These are phyloP conservation scores for Allolobophora icterica DNA, from an alignment of 2,888 invertebrate genomes.

Conservation along the genomic window DNA sequence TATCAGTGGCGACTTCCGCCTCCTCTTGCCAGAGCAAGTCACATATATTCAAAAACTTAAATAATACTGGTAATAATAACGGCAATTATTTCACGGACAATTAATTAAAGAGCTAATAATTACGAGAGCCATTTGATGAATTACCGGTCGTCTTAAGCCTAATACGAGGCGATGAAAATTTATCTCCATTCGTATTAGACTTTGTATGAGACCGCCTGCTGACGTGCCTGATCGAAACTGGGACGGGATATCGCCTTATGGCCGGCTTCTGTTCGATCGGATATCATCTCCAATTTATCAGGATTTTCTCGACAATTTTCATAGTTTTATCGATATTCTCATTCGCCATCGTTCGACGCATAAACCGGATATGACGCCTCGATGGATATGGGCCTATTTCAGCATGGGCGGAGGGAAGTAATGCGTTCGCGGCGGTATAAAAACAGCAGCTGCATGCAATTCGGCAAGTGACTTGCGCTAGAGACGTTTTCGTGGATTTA, in stretches of 20 bases:
- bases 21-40: too few species aligned
- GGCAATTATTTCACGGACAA: background rate
- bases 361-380: conserved; percentile 27
- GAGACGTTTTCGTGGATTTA: background rate
- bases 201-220: background rate
- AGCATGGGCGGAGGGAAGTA: background rate
- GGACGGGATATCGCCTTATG: conserved; percentile 1
- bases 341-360: background rate
- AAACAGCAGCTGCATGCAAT: background rate
- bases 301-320: conserved; percentile 21
- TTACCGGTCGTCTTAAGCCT: background rate
- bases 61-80: background rate
- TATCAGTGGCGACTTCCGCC: too few species aligned
- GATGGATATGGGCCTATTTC: background rate
- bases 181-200: background rate
- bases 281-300: conserved; percentile 26
- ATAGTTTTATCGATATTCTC: conserved; percentile 25
- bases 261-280: background rate
- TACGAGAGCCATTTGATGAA: background rate
- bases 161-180: background rate
- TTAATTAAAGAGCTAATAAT: background rate
- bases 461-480: too few species aligned
- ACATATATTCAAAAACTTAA: background rate
- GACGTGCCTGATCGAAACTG: background rate
- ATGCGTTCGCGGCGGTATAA: background rate